A percentile compares a stretch with the other conserved stretches of the same genome.
Conservation (phyloP, 1,140 invertebrate genomes). For the Monomorium pharaonis region DNA sequence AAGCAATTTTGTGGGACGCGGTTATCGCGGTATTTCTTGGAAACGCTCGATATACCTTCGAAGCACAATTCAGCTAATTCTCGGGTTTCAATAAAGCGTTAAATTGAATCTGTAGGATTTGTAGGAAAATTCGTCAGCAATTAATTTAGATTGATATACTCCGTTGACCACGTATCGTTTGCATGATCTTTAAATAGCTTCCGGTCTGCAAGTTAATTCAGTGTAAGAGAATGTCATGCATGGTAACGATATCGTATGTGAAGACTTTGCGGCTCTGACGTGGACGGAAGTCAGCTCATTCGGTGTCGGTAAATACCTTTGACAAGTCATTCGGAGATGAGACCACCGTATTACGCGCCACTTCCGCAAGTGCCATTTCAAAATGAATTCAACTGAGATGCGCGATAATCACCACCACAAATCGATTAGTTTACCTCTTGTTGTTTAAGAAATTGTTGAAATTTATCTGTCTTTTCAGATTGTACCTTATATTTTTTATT, state of each 20-base stretch:
- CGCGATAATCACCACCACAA: neutral
- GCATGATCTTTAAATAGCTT: neutral
- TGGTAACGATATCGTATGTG: neutral
- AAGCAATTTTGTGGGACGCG: neutral
- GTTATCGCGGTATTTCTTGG: neutral
- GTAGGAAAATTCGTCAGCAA: neutral
- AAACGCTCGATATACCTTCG: neutral
- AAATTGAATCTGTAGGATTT: neutral
- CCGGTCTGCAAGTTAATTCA: neutral
- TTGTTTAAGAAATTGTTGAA: too few species aligned
- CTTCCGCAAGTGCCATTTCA: neutral
- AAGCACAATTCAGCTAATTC: neutral
- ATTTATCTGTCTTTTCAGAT: too few species aligned
- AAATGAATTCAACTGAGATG: neutral
- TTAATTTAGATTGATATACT: neutral
- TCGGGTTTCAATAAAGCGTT: neutral
- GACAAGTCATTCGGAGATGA: slow-evolving; percentile 28
- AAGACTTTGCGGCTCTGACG: neutral
- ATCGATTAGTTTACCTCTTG: too few species aligned
- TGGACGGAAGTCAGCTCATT: slow-evolving; percentile 22
- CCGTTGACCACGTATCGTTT: neutral
- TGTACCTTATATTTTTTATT: too few species aligned
- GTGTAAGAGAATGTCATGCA: neutral
- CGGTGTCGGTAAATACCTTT: neutral
- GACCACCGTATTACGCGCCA: neutral